Evolutionary conservation across 2,113 vertebrate species (phyloP).

Genomic region (Chaetura pelagica): DNA sequence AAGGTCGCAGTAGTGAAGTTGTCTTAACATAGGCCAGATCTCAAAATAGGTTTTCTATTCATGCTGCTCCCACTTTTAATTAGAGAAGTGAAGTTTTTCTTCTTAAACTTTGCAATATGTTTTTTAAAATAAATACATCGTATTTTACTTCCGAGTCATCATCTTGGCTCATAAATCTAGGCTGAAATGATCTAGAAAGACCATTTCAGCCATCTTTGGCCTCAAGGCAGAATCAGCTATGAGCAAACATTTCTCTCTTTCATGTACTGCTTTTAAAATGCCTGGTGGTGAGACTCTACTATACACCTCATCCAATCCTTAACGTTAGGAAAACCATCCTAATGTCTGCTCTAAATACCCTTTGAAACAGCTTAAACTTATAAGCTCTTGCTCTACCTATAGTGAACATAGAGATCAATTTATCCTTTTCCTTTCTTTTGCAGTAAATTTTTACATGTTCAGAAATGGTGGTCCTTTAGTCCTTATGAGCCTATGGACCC

Average conservation of each 20-base stretch:
- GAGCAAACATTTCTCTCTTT: neutral
- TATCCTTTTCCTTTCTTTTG: neutral
- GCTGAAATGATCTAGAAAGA: neutral
- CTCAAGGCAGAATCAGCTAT: neutral
- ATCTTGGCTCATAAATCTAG: neutral
- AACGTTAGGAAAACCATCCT: neutral
- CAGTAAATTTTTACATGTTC: neutral
- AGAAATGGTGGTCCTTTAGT: neutral
- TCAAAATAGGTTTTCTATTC: neutral
- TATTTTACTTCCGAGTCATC: slow-evolving; percentile 20
- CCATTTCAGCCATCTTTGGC: neutral
- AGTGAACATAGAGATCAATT: neutral
- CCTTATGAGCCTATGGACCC: neutral
- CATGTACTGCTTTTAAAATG: neutral
- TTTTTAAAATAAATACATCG: neutral
- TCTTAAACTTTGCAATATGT: neutral
- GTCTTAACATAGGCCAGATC: neutral
- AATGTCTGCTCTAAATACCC: neutral
- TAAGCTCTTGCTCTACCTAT: neutral
- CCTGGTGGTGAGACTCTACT: neutral
- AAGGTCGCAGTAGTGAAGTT: neutral
- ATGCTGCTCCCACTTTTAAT: neutral
- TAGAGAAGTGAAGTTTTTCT: neutral
- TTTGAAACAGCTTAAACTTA: neutral
- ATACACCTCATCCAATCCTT: neutral